These are phyloP conservation scores for Tetheella fluctuosa DNA, from an alignment of 2,888 invertebrate species.

Conservation along the genomic window DNA sequence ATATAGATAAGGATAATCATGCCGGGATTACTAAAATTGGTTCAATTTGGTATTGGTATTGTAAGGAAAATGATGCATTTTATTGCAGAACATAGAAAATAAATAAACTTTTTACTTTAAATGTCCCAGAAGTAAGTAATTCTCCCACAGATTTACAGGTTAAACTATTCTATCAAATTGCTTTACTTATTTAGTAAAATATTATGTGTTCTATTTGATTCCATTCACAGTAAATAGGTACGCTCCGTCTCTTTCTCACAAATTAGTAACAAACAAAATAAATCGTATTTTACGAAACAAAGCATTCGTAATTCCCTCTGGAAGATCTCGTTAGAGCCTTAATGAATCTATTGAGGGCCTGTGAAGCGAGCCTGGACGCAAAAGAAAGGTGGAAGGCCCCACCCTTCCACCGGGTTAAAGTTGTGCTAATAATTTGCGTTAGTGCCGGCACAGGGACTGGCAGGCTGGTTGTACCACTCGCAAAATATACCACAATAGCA, in stretches of 20 bases:
- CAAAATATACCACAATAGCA: neutral
- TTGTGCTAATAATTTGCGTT: conserved; percentile 71
- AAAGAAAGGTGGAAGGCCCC: conserved; percentile 61
- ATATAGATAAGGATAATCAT: too few species aligned
- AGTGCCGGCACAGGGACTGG: conserved; percentile 47
- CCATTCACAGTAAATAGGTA: neutral
- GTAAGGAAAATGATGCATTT: too few species aligned
- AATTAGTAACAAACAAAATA: conserved; percentile 70
- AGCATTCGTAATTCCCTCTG: conserved; percentile 76
- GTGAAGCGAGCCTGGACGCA: conserved; percentile 68
- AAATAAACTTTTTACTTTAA: too few species aligned
- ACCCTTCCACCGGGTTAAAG: conserved; percentile 68
- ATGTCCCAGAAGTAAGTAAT: too few species aligned
- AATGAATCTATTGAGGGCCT: conserved; percentile 83
- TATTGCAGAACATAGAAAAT: too few species aligned
- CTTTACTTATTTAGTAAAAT: too few species aligned
- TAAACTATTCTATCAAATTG: too few species aligned
- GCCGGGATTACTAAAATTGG: too few species aligned
- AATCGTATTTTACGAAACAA: conserved; percentile 80
- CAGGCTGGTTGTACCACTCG: neutral
- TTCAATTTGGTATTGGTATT: too few species aligned
- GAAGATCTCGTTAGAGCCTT: conserved; percentile 81
- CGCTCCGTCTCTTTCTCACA: conserved; percentile 30
- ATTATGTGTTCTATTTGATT: too few species aligned
- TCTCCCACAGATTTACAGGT: too few species aligned